Evolutionary conservation across 2,888 invertebrate genomes (phyloP).

Genomic region (Hymenopus coronatus): DNA sequence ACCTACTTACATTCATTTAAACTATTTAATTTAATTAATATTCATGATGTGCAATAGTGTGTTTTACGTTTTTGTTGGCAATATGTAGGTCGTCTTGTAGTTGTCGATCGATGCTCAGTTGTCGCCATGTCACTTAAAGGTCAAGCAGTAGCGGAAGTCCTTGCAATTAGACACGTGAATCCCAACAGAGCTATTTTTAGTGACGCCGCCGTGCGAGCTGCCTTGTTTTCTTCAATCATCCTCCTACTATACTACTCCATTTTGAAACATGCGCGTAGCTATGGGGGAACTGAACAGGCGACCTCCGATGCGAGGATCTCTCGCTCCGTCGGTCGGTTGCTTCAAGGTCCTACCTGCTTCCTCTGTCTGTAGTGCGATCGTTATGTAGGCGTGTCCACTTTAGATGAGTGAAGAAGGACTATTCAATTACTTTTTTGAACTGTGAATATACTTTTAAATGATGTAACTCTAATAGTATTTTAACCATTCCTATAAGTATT

Average conservation of each 20-base stretch:
- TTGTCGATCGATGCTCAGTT: conserved; percentile 6
- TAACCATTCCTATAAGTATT: too few species aligned
- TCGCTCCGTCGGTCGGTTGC: neutral
- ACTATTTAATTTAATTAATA: too few species aligned
- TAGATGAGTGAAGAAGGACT: too few species aligned
- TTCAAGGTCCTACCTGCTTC: neutral
- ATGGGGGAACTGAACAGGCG: neutral
- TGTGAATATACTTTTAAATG: too few species aligned
- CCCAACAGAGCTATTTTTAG: neutral
- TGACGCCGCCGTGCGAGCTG: neutral
- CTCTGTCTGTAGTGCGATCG: neutral
- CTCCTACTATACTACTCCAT: neutral
- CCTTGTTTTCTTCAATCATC: neutral
- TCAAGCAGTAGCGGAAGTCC: neutral
- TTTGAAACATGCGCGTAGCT: neutral
- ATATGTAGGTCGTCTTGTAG: neutral
- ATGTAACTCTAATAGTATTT: too few species aligned
- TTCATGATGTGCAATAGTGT: neutral
- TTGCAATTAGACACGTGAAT: neutral
- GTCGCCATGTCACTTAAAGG: conserved; percentile 15
- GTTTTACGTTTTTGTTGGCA: neutral
- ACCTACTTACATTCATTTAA: too few species aligned
- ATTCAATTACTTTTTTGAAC: too few species aligned
- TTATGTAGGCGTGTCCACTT: neutral
- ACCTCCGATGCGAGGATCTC: neutral